Conservation (phyloP, 2,797 vertebrate genomes). For the Protonibea diacanthus region DNA sequence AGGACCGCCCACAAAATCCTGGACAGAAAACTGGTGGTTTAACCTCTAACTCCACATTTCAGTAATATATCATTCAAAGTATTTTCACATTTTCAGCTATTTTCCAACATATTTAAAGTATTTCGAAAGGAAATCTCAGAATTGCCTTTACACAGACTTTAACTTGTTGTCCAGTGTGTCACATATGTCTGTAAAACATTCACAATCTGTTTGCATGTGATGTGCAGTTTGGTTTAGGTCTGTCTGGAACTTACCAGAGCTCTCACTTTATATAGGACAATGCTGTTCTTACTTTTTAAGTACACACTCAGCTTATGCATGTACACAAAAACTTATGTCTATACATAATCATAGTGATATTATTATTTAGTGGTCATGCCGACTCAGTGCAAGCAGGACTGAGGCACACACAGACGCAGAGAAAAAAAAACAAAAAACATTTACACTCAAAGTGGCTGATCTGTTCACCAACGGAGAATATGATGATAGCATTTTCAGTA, state of each 20-base stretch:
- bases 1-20: too few relatives aligned
- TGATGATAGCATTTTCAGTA: not conserved
- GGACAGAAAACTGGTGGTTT: too few relatives aligned
- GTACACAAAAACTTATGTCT: not conserved
- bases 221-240: not conserved
- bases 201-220: not conserved
- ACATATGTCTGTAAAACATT: not conserved
- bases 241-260: not conserved
- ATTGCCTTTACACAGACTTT: too few relatives aligned
- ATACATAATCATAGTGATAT: not conserved
- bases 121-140: too few relatives aligned
- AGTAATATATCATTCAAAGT: too few relatives aligned
- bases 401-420: not conserved
- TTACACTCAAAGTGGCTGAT: conserved; percentile 7
- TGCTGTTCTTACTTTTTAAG: not conserved
- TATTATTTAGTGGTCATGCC: conserved; percentile 6
- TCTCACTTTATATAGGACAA: conserved; percentile 2
- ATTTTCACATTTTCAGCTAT: too few relatives aligned
- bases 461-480: not conserved
- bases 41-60: too few relatives aligned
- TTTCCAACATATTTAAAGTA: too few relatives aligned
- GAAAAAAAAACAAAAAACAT: not conserved
- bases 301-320: not conserved
- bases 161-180: not conserved
- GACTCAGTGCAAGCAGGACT: not conserved